Conservation (phyloP, 2,888 invertebrate genomes). For the Acleris cristana region DNA sequence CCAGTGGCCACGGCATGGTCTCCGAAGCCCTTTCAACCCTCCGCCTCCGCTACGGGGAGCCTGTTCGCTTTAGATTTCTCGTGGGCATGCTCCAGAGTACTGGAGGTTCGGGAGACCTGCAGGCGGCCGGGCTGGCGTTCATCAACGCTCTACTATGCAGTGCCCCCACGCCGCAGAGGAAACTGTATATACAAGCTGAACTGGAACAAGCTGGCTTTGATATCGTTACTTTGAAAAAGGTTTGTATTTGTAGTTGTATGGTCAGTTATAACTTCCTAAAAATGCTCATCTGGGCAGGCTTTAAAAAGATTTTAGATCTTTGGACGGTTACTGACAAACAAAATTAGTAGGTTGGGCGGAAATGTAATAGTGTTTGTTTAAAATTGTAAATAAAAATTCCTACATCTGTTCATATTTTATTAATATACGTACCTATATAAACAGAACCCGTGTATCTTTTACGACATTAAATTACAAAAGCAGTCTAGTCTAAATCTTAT, state of each 20-base stretch:
- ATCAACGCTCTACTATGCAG: conserved; percentile 92
- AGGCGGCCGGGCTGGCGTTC: conserved; percentile 92
- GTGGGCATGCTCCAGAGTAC: conserved; percentile 94
- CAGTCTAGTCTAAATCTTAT: too few species aligned
- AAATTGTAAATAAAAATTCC: too few species aligned
- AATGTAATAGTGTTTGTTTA: too few species aligned
- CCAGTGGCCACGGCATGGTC: conserved; percentile 91
- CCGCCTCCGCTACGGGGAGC: conserved; percentile 94
- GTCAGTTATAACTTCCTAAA: neutral
- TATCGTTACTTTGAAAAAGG: conserved; percentile 84
- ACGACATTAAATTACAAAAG: neutral
- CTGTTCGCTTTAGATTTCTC: conserved; percentile 95
- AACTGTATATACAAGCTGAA: conserved; percentile 93
- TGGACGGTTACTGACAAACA: too few species aligned
- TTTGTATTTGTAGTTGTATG: conserved; percentile 44
- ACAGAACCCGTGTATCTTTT: too few species aligned
- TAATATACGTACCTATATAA: too few species aligned
- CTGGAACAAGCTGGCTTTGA: conserved; percentile 92
- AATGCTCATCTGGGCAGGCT: too few species aligned
- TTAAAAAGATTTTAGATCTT: too few species aligned
- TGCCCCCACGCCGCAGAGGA: conserved; percentile 89
- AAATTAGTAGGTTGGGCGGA: too few species aligned
- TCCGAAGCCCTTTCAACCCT: conserved; percentile 96
- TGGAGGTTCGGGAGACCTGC: conserved; percentile 88
- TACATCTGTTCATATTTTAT: too few species aligned